A percentile compares a stretch with the other conserved stretches of the same genome.
phyloP scores from a whole-genome alignment of 2,888 invertebrate species.

The Latrodectus elegans region DNA sequence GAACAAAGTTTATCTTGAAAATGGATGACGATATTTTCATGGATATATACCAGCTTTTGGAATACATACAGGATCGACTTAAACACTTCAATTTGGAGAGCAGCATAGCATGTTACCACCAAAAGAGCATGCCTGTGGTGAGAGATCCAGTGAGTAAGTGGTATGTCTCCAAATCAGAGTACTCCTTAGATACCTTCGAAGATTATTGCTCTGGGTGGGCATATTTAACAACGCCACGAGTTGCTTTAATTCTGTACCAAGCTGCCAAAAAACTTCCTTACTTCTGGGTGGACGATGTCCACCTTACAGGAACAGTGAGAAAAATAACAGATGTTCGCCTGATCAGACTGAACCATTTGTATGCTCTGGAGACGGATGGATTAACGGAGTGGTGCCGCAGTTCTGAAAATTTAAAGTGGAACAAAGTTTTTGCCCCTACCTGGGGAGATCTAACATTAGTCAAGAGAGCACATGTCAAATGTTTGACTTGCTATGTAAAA shows the following conservation, averaged over 20 bases:
- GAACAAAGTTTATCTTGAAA: constrained; percentile 83
- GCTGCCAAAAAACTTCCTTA: constrained; percentile 81
- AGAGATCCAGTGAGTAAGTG: constrained; percentile 84
- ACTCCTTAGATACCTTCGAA: constrained; percentile 80
- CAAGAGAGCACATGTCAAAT: constrained; percentile 36
- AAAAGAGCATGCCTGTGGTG: constrained; percentile 71
- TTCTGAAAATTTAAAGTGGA: constrained; percentile 33
- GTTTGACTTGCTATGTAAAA: constrained; percentile 23
- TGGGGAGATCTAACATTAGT: constrained; percentile 61
- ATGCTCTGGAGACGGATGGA: constrained; percentile 53
- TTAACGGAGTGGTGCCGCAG: constrained; percentile 49
- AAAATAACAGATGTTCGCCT: constrained; percentile 24
- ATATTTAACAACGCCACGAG: constrained; percentile 83
- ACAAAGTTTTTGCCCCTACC: constrained; percentile 62
- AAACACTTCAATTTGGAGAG: constrained; percentile 4
- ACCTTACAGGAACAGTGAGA: constrained; percentile 82
- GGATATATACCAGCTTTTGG: constrained; percentile 75
- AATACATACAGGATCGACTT: constrained; percentile 30
- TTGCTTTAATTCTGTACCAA: constrained; percentile 79
- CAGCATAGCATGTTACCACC: constrained; percentile 66
- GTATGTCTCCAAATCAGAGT: constrained; percentile 84
- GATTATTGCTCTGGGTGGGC: constrained; percentile 89
- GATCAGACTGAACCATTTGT: constrained; percentile 52
- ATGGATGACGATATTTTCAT: constrained; percentile 87
- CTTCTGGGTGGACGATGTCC: constrained; percentile 95